phyloP scores from a whole-genome alignment of 92 coral and sea anemone genomes.

The Diadumene lineata region DNA sequence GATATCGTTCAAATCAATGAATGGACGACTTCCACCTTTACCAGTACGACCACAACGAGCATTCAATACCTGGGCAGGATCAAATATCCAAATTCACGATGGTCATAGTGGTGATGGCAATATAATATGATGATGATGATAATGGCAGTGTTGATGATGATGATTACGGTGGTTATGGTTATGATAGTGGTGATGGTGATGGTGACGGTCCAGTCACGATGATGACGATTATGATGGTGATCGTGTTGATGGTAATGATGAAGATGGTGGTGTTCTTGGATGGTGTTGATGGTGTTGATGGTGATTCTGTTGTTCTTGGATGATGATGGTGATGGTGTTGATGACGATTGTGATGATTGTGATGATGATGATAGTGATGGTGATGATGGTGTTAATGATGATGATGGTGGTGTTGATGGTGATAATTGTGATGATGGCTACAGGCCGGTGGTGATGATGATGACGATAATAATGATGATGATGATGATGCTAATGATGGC shows the following conservation, averaged over 20 bases:
- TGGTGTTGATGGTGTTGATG: neutral
- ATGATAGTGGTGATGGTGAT: neutral
- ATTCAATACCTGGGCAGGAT: constrained; percentile 53
- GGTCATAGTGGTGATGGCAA: neutral
- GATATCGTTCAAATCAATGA: constrained; percentile 67
- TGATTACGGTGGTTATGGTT: neutral
- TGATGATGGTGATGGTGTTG: neutral
- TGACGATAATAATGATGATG: neutral
- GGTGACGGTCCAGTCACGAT: neutral
- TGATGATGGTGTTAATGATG: neutral
- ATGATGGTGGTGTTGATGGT: neutral
- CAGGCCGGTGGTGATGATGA: neutral
- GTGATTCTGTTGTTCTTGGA: neutral
- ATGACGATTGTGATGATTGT: neutral
- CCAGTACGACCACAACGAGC: constrained; percentile 75
- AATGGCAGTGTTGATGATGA: neutral
- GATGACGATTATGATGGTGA: neutral
- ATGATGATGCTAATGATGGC: neutral
- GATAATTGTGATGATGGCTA: no score
- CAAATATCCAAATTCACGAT: no score
- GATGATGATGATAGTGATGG: neutral
- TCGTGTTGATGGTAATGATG: neutral
- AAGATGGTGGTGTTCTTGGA: neutral
- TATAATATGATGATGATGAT: neutral
- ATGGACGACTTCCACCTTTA: constrained; percentile 32